Base-by-base conservation (phyloP, 2,113 vertebrate species). In the Aegithalos caudatus region DNA sequence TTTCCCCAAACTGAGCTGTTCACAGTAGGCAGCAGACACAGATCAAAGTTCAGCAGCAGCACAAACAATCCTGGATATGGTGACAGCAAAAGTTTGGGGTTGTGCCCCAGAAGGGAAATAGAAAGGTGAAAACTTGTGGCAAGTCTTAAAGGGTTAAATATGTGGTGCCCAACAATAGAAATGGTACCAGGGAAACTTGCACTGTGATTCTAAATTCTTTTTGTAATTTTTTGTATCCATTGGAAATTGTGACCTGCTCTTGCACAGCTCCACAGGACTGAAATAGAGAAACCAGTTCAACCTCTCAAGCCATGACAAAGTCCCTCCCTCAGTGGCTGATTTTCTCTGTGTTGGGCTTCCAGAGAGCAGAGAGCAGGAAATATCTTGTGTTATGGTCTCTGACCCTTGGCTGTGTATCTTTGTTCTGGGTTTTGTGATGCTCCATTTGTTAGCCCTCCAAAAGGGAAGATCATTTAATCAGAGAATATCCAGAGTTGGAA, bases 241-340 rank as follows among this genome's bases (percentile, higher is more conserved):
- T 81, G 44, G 12, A 38, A 79, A 4, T 20, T 3, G 4, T 40
- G 37, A 31, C 1, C 0, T 33, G 7, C 2, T 38, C 12, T 22
- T 64, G 7, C 21, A 33, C 42, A 33, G 7, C 47, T 66, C 27
- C 35, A 40, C 42, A 35, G 42, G 7, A 8, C 20, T 72, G 50
- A 35, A 35, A 66, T 21, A 16, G 6, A 10, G 31, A 72, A 69
- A 70, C 6, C 64, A 62, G 9, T 27, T 44, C 20, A 84, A 23
- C 16, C 16, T 45, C 33, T 47, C 33, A 62, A 53, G 15, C 5
- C 20, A 4, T 37, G 17, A 28, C 10, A 14, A 80, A 77, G 17
- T 40, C 14, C 10, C 17, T 69, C 15, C 11, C 5, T 38, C 57
- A 10, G 12, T 20, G 9, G 4, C 28, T 82, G 33, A 1, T 4